A percentile compares a stretch with the other conserved stretches of the same genome.
These are phyloP conservation scores for Penelope pileata DNA, from an alignment of 2,113 vertebrate genomes.

Conservation along the genomic window DNA sequence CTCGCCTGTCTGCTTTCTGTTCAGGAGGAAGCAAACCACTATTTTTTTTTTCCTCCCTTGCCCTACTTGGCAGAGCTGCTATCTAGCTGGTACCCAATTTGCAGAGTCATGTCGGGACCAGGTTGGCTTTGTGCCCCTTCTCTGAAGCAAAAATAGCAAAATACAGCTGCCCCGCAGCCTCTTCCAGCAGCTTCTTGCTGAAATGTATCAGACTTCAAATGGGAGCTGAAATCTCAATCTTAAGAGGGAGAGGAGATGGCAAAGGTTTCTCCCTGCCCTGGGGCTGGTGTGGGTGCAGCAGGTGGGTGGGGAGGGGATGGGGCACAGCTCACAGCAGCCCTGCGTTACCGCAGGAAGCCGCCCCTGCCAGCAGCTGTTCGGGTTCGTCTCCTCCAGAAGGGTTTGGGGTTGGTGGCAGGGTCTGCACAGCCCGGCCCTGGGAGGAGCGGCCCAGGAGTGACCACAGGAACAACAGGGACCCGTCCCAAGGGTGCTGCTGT, in stretches of 20 bases:
- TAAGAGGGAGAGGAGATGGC: neutral
- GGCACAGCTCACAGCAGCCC: rapidly evolving
- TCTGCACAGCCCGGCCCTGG: too few relatives aligned
- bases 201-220: too few relatives aligned
- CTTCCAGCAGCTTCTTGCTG: neutral
- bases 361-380: rapidly evolving
- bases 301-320: neutral
- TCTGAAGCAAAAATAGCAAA: rapidly evolving
- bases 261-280: neutral
- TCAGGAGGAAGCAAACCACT: neutral
- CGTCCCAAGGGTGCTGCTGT: rapidly evolving
- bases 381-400: neutral
- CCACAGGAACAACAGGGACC: rapidly evolving
- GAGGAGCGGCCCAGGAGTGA: too few relatives aligned
- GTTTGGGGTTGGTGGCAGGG: neutral
- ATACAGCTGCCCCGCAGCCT: neutral
- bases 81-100: neutral
- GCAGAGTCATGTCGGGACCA: neutral
- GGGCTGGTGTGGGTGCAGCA: too few relatives aligned
- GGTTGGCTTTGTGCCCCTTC: neutral
- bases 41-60: neutral
- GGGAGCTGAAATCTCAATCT: neutral
- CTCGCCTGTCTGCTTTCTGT: neutral
- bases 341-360: neutral
- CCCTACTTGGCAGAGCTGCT: neutral